These are phyloP conservation scores for Oxyura jamaicensis DNA, from an alignment of 2,113 vertebrate genomes.

Conservation along the genomic window DNA sequence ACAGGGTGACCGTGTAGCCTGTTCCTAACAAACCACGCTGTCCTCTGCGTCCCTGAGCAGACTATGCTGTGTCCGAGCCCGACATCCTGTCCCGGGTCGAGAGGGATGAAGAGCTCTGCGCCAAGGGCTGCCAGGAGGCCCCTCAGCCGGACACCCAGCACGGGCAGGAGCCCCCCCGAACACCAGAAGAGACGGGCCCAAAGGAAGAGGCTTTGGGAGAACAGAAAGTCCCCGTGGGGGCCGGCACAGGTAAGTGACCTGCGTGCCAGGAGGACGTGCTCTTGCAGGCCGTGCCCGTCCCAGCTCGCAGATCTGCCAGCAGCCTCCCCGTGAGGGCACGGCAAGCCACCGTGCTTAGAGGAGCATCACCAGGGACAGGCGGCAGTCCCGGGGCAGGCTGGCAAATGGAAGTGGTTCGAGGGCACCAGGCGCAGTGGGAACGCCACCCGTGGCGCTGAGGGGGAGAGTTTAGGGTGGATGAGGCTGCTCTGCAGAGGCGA, in stretches of 20 bases:
- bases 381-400: not conserved
- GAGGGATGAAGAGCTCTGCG: constrained; percentile 55
- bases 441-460: not conserved
- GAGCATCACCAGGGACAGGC: not conserved
- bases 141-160: rapidly evolving
- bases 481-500: not conserved
- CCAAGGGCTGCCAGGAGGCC: not conserved
- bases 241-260: constrained; percentile 42
- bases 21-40: not conserved
- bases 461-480: not conserved
- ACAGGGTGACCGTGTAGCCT: not conserved
- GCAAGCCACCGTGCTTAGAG: not conserved
- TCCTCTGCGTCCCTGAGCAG: constrained; percentile 9
- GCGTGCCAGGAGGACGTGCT: not conserved
- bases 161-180: rapidly evolving
- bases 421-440: not conserved
- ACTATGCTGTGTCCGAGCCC: constrained; percentile 50
- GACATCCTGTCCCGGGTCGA: constrained; percentile 43
- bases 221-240: not conserved
- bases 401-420: rapidly evolving
- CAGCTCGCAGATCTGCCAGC: not conserved
- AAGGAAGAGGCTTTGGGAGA: constrained; percentile 8
- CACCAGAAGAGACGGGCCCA: not conserved
- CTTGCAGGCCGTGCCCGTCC: rapidly evolving
- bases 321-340: rapidly evolving